Base-by-base conservation (phyloP, 2,888 invertebrate genomes). In the Asteroscopus sphinx region DNA sequence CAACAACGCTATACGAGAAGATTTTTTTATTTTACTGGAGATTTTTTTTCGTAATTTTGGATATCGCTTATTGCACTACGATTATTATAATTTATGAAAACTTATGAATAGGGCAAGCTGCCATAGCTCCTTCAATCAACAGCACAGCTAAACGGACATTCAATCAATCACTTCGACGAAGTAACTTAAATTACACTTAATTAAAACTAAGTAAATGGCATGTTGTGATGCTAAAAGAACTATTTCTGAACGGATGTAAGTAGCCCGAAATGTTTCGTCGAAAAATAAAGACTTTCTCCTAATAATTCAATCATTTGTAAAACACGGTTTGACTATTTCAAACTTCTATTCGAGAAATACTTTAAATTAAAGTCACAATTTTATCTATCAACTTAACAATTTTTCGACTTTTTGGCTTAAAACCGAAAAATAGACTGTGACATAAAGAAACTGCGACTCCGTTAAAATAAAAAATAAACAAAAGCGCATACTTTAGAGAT, bases 11-110 rank as follows among this genome's bases (percentile, higher is more conserved):
- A n/a, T n/a, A 75, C 67, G 62, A 55, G 65, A 72, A 51, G 62
- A 63, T 69, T 69, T 70, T 67, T 64, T 26, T 46, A 57, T 36
- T 64, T 70, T 68, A 62, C 45, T 73, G 77, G 73, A 78, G 71
- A 74, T 73, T 67, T 73, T 51, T 66, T 70, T 63, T 73, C 46
- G 44, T 70, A 74, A 75, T 79, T 84, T 82, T 81, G 76, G 76
- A 78, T 77, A 79, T 82, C 76, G 81, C 83, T 80, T 87, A 87
- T 87, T 86, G 85, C 85, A 86, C 84, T 81, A 79, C 37, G 15
- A 62, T 64, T 67, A 64, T 68, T 60, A 64, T 73, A 72, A 63
- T 68, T 71, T 63, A 71, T 57, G 48, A 56, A 62, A 62, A 59
- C 68, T 66, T 69, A 72, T 56, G 41, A 32, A 55, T 64, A 73